Base-by-base conservation (phyloP, 1,140 invertebrate genomes). In the Saccostrea glomerata region DNA sequence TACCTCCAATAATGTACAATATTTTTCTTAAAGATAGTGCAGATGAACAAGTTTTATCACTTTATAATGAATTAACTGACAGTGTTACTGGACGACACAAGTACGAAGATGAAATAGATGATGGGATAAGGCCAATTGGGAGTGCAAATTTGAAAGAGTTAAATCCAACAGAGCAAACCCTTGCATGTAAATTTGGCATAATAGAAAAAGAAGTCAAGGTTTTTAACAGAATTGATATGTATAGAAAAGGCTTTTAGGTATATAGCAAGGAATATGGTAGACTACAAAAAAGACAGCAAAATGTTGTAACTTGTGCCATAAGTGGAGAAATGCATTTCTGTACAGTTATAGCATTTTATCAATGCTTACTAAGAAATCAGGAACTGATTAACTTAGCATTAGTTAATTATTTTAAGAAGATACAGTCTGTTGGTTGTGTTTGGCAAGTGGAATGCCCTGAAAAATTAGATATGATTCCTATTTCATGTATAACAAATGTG, bases 191-290 rank as follows among this genome's bases (percentile, higher is more conserved):
- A n/a, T n/a, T n/a, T n/a, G n/a, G n/a, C n/a, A n/a, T n/a, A n/a
- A n/a, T n/a, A n/a, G 70, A 89, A 13, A 66, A 89, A 84, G 58
- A 6, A 63, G 89, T 90, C 0, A 90, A 82, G 58, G 23, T 63
- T 47, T 90, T 88, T 54, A n/a, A 73, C 30, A 85, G 73, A 20
- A 56, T 90, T 4, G 86, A 86, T 56, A 88, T 90, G 86, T 90
- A 87, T 63, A 90, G 88, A 73, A 20, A 70, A 40, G 89, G 86
- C 30, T 90, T 90, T 84, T 88, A 88, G 58, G 77, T 90, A 25
- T 88, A 82, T 86, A 84, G 86, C 15, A n/a, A 30, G 30, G 60
- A 30, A 30, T 90, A 88, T 60, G 60, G n/a, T 23, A 85, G 89
- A 88, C 30, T 88, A 54, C n/a, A 83, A 30, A 90, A 90, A 88